Conservation (phyloP, 2,797 vertebrate species). For the Syngnathus acus region DNA sequence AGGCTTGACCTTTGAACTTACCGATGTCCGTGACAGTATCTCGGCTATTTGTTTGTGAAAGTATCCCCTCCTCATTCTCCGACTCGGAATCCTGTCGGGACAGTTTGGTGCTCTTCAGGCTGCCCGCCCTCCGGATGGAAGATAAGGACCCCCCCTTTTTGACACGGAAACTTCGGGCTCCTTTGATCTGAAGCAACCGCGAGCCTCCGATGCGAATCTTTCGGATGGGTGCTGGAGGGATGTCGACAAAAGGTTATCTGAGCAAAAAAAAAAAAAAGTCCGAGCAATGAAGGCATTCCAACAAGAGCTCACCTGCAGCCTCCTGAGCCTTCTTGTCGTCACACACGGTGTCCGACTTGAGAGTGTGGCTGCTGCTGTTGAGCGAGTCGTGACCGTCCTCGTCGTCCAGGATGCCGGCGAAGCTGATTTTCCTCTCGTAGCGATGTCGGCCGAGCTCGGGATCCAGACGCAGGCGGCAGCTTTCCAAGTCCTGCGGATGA, state of each 20-base stretch:
- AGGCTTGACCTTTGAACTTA: constrained; percentile 16
- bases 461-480: constrained; percentile 88
- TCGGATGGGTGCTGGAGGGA: constrained; percentile 71
- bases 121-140: constrained; percentile 92
- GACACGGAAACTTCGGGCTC: constrained; percentile 93
- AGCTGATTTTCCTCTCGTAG: constrained; percentile 99
- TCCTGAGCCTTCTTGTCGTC: constrained; percentile 88
- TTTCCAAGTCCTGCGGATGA: constrained; percentile 82
- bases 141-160: constrained; percentile 98
- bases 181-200: constrained; percentile 97
- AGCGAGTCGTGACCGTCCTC: constrained; percentile 93
- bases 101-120: constrained; percentile 98
- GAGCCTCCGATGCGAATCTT: constrained; percentile 97
- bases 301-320: constrained; percentile 54
- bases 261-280: not conserved
- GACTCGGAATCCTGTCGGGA: constrained; percentile 98
- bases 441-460: constrained; percentile 92
- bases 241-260: constrained; percentile 4
- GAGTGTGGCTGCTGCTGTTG: constrained; percentile 97
- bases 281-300: fast-evolving
- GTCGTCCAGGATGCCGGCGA: constrained; percentile 94
- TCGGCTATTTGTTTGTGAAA: constrained; percentile 88
- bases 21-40: constrained; percentile 98
- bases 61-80: constrained; percentile 93
- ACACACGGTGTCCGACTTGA: constrained; percentile 89